Percentiles rank a stretch among this genome's conserved stretches.
phyloP scores from a whole-genome alignment of 2,113 vertebrate genomes.

The Scartelaos histophorus region DNA sequence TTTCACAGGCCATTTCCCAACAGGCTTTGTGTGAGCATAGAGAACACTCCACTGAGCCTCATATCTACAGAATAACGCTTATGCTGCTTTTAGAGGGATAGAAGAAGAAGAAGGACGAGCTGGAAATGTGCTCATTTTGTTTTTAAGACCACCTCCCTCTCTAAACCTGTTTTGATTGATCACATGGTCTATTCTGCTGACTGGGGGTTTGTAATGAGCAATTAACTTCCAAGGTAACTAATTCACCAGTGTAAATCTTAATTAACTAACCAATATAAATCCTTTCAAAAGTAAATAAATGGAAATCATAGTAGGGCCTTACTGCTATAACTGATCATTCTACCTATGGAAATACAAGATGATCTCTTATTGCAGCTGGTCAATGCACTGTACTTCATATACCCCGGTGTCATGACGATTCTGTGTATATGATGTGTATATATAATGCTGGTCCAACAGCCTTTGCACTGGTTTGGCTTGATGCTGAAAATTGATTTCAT shows the following conservation, averaged over 20 bases:
- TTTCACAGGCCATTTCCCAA: conserved; percentile 58
- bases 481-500: background rate
- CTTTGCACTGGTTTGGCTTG: too few relatives aligned
- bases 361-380: too few relatives aligned
- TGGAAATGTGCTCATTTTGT: background rate
- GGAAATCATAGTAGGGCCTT: background rate
- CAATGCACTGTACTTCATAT: too few relatives aligned
- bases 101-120: too few relatives aligned
- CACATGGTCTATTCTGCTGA: background rate
- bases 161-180: background rate
- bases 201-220: background rate
- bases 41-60: conserved; percentile 14
- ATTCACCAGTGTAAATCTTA: too few relatives aligned
- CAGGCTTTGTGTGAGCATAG: conserved; percentile 42
- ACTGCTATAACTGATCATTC: too few relatives aligned
- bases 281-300: background rate
- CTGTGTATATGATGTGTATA: background rate
- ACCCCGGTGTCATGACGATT: too few relatives aligned
- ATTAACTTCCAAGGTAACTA: background rate
- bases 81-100: background rate
- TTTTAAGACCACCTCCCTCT: background rate
- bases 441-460: background rate
- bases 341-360: too few relatives aligned
- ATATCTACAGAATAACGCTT: conserved; percentile 11
- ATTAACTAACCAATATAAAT: background rate